A percentile compares a stretch with the other conserved stretches of the same genome.
These are phyloP conservation scores for roundworm (Caenorhabditis elegans) DNA, from an alignment of 1,140 invertebrate species.

Conservation along the genomic window DNA sequence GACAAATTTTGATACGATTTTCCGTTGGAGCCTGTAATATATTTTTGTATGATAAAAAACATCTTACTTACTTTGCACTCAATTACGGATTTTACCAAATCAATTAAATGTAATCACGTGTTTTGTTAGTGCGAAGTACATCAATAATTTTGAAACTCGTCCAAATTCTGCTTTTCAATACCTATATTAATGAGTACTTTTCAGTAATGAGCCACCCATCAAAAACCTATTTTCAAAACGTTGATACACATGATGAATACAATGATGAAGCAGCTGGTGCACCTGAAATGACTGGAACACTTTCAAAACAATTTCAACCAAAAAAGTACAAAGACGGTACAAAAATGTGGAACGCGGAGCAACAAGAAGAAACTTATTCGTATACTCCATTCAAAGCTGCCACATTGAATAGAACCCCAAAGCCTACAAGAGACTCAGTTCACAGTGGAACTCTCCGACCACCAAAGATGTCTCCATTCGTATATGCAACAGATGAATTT, in stretches of 20 bases:
- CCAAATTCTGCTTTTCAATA: no score
- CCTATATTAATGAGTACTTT: no score
- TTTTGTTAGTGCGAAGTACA: no score
- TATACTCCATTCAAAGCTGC: conserved; percentile 17
- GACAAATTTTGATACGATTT: no score
- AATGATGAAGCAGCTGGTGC: not conserved
- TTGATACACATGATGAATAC: conserved; percentile 9
- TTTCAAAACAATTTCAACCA: conserved; percentile 7
- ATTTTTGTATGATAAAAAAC: no score
- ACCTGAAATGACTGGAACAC: not conserved
- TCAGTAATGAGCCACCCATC: conserved; percentile 17
- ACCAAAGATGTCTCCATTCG: conserved; percentile 12
- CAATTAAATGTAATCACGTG: no score
- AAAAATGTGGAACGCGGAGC: conserved; percentile 10
- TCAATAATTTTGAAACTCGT: no score
- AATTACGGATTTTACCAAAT: no score
- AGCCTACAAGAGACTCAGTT: conserved; percentile 10
- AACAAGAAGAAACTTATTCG: not conserved
- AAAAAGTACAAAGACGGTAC: conserved; percentile 1
- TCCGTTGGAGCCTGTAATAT: no score
- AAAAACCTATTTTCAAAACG: conserved; percentile 16
- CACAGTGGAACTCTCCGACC: conserved; percentile 1
- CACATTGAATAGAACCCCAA: not conserved
- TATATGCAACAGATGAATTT: not conserved
- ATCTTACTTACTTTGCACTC: no score